Conservation (phyloP, 2,113 vertebrate genomes). For the Girardinichthys multiradiatus region DNA sequence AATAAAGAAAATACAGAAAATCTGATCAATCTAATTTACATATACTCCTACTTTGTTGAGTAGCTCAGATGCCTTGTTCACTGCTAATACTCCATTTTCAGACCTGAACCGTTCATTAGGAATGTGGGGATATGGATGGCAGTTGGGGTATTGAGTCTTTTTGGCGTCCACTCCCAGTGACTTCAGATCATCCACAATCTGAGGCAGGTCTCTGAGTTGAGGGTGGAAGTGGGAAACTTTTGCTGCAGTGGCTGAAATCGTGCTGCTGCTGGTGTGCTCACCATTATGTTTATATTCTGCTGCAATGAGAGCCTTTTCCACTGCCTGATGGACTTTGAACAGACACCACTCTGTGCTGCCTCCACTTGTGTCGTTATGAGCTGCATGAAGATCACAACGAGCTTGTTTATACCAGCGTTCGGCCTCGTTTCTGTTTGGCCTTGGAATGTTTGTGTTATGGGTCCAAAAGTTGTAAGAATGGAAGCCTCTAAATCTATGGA, state of each 20-base stretch:
- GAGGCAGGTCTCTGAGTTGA: conserved; percentile 60
- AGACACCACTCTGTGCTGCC: conserved; percentile 82
- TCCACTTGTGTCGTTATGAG: conserved; percentile 56
- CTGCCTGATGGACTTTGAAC: conserved; percentile 82
- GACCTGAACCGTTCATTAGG: conserved; percentile 73
- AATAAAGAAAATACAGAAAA: neutral
- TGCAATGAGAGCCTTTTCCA: conserved; percentile 82
- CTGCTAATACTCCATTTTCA: conserved; percentile 59
- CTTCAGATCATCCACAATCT: conserved; percentile 60
- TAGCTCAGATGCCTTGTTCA: conserved; percentile 68
- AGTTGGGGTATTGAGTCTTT: conserved; percentile 82
- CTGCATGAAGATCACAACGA: conserved; percentile 78
- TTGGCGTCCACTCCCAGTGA: conserved; percentile 75
- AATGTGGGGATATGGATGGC: conserved; percentile 73
- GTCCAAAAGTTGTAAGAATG: conserved; percentile 76
- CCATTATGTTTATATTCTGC: conserved; percentile 71
- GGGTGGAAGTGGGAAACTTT: conserved; percentile 54
- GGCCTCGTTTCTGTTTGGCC: conserved; percentile 75
- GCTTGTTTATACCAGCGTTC: conserved; percentile 82
- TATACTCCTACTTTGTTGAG: conserved; percentile 62
- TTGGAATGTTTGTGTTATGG: conserved; percentile 54
- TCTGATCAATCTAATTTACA: conserved; percentile 45
- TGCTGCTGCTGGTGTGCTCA: conserved; percentile 15
- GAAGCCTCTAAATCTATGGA: conserved; percentile 27
- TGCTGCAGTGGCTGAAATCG: conserved; percentile 67